Evolutionary conservation across 2,113 vertebrate species (phyloP), one percentile per base, ranked within the genome.

Genomic region (Xiphophorus couchianus): DNA sequence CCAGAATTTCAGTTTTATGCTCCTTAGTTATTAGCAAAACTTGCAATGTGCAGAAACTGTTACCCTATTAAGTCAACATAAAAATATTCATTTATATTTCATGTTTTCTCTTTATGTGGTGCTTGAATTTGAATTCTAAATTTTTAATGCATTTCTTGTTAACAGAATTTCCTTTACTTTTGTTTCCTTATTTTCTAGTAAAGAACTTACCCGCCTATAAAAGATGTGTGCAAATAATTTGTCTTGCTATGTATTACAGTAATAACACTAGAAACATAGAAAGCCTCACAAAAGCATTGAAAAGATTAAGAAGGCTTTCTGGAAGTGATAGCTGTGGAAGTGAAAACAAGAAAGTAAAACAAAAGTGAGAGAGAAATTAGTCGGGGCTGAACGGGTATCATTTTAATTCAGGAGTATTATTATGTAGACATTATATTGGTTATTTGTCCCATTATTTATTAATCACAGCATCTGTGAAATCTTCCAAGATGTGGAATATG

Each of bases 371-470:
- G 54, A 77, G 72, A 68, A 13, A 60, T 48, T n/a, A 65, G 63
- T 22, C 9, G 35, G 74, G 63, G 70, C 72, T n/a, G 9, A 80
- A 69, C n/a, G 66, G 73, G 37, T 84, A 85, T 84, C 93, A 86
- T 87, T 81, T 87, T 88, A 93, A 94, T 94, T 91, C 88, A 91
- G 93, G 70, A 80, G 79, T 85, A 93, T 93, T 92, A 94, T 93
- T 93, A 86, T 88, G 89, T 84, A 93, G 84, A 86, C 85, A 93
- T 94, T 92, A 85, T 73, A 94, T 87, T 86, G 89, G 92, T 93
- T 94, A 94, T 92, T 94, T 93, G 92, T 80, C 84, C 91, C 83
- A 93, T 94, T 94, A 93, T 93, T 94, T 90, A 93, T 95, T 93
- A 89, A 89, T 71, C 74, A 42, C 74, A 58, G 77, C 54, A 78